Evolutionary conservation across 2,888 invertebrate species (phyloP).

Genomic region (Zonitis immaculata): DNA sequence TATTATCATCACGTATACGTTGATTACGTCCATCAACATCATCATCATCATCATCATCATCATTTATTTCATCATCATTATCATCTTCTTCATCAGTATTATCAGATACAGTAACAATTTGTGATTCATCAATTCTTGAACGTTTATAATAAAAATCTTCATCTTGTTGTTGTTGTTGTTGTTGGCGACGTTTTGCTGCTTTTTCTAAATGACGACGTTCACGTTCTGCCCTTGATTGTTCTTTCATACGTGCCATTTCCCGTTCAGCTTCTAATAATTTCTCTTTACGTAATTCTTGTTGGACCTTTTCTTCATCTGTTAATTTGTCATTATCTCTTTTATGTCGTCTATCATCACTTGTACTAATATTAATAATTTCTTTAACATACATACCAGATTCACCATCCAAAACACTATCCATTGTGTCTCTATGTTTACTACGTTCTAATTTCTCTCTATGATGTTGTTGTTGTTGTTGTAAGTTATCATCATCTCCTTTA

Average conservation of each 20-base stretch:
- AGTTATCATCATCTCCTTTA: conserved; percentile 53
- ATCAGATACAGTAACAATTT: conserved; percentile 46
- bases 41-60: conserved; percentile 30
- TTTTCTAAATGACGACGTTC: conserved; percentile 61
- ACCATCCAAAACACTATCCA: conserved; percentile 42
- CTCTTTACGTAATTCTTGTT: conserved; percentile 58
- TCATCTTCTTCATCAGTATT: conserved; percentile 37
- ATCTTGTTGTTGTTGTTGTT: conserved; percentile 38
- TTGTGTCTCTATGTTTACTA: conserved; percentile 28
- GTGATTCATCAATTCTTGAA: conserved; percentile 36
- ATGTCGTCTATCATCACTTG: conserved; percentile 36
- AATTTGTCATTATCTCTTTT: conserved; percentile 45
- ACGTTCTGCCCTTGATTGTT: conserved; percentile 67
- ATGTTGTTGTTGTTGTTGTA: conserved; percentile 17
- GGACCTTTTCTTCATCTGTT: conserved; percentile 44
- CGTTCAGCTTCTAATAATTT: conserved; percentile 68
- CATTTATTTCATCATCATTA: conserved; percentile 28
- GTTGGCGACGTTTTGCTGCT: conserved; percentile 38
- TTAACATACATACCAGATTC: conserved; percentile 48
- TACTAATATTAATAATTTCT: conserved; percentile 47
- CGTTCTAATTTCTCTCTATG: conserved; percentile 33
- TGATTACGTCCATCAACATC: conserved; percentile 28
- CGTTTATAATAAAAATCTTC: conserved; percentile 39
- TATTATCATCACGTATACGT: conserved; percentile 22
- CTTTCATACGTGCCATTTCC: conserved; percentile 73